Evolutionary conservation across 2,113 vertebrate species (phyloP), one percentile per base, ranked within the genome.

Genomic region (Bostrychus sinensis): DNA sequence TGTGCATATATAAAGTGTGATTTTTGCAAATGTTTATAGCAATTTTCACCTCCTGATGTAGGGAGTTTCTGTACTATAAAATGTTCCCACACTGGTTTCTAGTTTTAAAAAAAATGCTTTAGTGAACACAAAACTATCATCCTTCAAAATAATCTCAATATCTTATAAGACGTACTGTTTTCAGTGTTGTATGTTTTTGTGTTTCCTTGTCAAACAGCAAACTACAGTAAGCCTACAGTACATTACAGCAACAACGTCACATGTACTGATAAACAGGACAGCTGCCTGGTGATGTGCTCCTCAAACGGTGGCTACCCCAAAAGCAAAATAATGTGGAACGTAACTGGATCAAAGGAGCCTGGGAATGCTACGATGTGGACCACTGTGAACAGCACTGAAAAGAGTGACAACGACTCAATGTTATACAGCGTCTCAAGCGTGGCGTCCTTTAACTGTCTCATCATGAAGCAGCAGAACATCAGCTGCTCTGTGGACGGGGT

Each of bases 261-360:
- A n/a, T 72, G 43, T 16, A 1, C 0, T 1, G 3, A 45, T 1
- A 13, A 12, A 16, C 22, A 14, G 2, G n/a, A 8, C 0, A 0
- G 0, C 1, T 83, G 76, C n/a, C 0, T 9, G 0, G 60, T 78
- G 12, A 72, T 9, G 0, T 91, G 89, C 23, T 1, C 11, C 2
- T 78, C 83, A 2, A 16, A 76, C 3, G 75, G 72, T 0, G 89
- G 89, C 0, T 85, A 72, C 48, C 81, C 87, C 0, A 0, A 0
- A 0, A 1, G 1, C 0, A 0, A 22, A 3, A 30, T 86, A 10
- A 5, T 0, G 0, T 83, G 75, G 81, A 30, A 25, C 0, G 1
- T 9, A 1, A 0, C 7, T 1, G 17, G 0, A 13, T 5, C 5
- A 10, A 7, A 2, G 17, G 43, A 41, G 12, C 22, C 19, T 11